Base-by-base conservation (phyloP, 2,113 vertebrate genomes). In the Xenopus laevis region DNA sequence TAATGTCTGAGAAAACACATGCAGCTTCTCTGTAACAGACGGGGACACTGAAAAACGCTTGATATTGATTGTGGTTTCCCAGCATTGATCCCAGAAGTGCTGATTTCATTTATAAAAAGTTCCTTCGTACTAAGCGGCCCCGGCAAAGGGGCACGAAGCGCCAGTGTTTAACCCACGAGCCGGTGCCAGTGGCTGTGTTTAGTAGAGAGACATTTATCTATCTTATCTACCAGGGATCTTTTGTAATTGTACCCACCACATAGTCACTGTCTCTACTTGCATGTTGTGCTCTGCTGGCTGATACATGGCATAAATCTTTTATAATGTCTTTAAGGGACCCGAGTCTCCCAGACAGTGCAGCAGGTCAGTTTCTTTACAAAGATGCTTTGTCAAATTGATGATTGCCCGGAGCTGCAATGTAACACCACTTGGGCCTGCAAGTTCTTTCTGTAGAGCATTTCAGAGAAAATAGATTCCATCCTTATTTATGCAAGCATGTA, bases 1-100 rank as follows among this genome's bases (percentile, higher is more conserved):
- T 63, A 68, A 69, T 63, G 47, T 68, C 72, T 33, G n/a, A 46
- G 72, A 74, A 63, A 20, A 68, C 44, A 40, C 72, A 9, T 45
- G 55, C 44, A 21, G 17, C 30, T 33, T 44, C 18, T 40, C 20
- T 10, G 3, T 13, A 10, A 20, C 16, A 21, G 46, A 8, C 9
- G 13, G 58, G n/a, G 17, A 53, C 23, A 27, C 23, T 27, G 23
- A 27, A 27, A 27, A 27, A 4, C 1, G 58, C 23, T 55, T 53
- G 40, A 76, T 68, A 76, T 76, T 30, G 73, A 76, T 76, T 69
- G 58, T 13, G 73, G 58, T 60, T 63, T 62, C 44, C 65, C 65
- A 2, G 40, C 53, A 50, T 40, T 15, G 1, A 4, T 73, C 71
- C 63, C 44, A 33, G 45, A 40, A 40, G 5, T 40, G 7, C n/a